A percentile compares a stretch with the other conserved stretches of the same genome.
Evolutionary conservation across 2,888 invertebrate genomes (phyloP).

Genomic region (Gymnoscelis rufifasciata): DNA sequence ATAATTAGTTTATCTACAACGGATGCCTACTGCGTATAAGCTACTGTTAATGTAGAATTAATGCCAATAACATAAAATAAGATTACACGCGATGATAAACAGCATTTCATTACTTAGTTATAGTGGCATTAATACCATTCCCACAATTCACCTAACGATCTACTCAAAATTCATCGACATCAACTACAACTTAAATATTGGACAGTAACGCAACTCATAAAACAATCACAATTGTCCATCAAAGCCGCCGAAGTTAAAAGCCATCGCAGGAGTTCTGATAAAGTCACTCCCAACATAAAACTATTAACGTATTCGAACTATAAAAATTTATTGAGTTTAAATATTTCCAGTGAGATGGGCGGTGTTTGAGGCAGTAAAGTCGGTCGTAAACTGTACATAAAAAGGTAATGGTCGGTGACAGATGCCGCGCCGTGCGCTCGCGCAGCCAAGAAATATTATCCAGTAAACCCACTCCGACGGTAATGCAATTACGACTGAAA

Average conservation of each 20-base stretch:
- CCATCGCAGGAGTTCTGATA: constrained; percentile 44
- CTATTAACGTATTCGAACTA: constrained; percentile 56
- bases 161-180: not conserved
- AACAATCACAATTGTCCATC: constrained; percentile 45
- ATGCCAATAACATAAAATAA: too few species aligned
- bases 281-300: constrained; percentile 58
- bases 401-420: constrained; percentile 52
- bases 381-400: constrained; percentile 45
- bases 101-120: not conserved
- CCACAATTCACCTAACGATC: not conserved
- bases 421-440: constrained; percentile 40
- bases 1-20: too few species aligned
- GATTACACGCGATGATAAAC: not conserved
- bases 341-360: constrained; percentile 61
- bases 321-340: constrained; percentile 67
- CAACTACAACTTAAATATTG: constrained; percentile 6
- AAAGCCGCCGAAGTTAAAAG: constrained; percentile 49
- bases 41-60: too few species aligned
- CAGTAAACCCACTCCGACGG: constrained; percentile 22
- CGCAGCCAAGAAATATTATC: constrained; percentile 24
- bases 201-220: constrained; percentile 32
- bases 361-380: constrained; percentile 36
- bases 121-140: not conserved
- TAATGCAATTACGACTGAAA: constrained; percentile 19
- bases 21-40: too few species aligned